These are phyloP conservation scores for Bos taurus DNA, from an alignment of 2,113 vertebrate species.

Conservation along the genomic window ARS-UCD2.0 NC_037347.1:68885001-68885500, in stretches of 20 bases:
- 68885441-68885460: background rate
- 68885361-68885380: rapidly evolving
- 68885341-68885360: background rate
- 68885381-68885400: background rate
- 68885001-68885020: too few relatives aligned
- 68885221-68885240: background rate
- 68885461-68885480: background rate
- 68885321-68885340: rapidly evolving
- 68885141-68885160: background rate
- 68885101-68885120: conserved; percentile 74
- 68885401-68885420: background rate
- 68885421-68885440: background rate
- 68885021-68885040: background rate
- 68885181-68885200: background rate
- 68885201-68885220: background rate
- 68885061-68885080: too few relatives aligned
- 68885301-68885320: background rate
- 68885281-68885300: background rate
- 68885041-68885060: background rate
- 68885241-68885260: background rate
- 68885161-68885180: background rate
- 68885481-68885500: background rate
- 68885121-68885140: conserved; percentile 59
- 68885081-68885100: background rate
- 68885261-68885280: background rate